Base-by-base conservation (phyloP, 2,888 invertebrate species). In the Drepana falcataria region DNA sequence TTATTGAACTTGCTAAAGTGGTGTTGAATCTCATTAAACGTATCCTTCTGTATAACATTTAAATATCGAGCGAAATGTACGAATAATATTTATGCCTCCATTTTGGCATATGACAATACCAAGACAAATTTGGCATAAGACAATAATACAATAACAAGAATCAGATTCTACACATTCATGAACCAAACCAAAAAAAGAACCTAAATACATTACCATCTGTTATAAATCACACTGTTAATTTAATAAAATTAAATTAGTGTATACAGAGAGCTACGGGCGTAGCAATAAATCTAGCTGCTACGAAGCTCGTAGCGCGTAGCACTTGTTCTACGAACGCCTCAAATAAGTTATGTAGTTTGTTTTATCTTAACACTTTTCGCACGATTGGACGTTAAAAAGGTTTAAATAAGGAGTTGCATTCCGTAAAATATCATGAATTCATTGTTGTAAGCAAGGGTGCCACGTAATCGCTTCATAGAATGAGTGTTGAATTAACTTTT, bases 231-330 rank as follows among this genome's bases (percentile, higher is more conserved):
- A 44, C 7, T 9, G 7, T 9, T 9, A 44, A 44, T 44, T 44
- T 44, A 9, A 44, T 44, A 54, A 49, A 57, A 53, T 58, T 69
- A 65, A 71, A 65, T 70, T 70, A 68, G 61, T 48, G 62, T 65
- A 66, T 59, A 66, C 64, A 58, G 61, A 72, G 67, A 65, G 67
- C 65, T 73, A 68, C 74, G 71, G 59, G 58, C 68, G 73, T 74
- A 69, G 79, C 71, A 73, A 80, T 83, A 81, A 80, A 81, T 81
- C 77, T 77, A 69, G 69, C 65, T 67, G 71, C 71, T 72, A 71
- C 72, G 73, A 72, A 56, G 51, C 53, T 62, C 62, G 64, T 67
- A 71, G 68, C 61, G 55, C 60, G 66, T 71, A 70, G 66, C 61
- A 63, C 60, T 63, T 54, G 55, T 51, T 65, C 59, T 64, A 66